Base-by-base conservation (phyloP, 2,113 vertebrate genomes). In the Gadus macrocephalus region DNA sequence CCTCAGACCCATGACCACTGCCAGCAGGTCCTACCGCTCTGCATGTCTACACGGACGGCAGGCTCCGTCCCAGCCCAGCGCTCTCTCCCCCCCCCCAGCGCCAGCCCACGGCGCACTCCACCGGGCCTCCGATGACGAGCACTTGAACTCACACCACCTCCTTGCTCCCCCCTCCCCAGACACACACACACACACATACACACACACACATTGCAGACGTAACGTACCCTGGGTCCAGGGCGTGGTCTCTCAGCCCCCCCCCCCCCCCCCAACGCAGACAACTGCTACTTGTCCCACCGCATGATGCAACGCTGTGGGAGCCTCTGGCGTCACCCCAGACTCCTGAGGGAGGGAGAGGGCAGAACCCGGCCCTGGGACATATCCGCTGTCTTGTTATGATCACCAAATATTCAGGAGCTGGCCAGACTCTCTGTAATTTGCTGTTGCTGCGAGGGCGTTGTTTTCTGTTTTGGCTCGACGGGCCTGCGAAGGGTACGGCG, bases 381-480 rank as follows among this genome's bases (percentile, higher is more conserved):
- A 86, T 89, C 84, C 78, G 78, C 82, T 85, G 82, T 81, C 85
- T 88, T 84, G 81, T 85, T 87, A 90, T 89, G 89, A 87, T 87
- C 78, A 85, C 87, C 82, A 85, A 81, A 86, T 85, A 83, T 87
- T 89, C 80, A 86, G 76, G 77, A 81, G 78, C 73, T 72, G 80
- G 76, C 72, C 82, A 83, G 81, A 85, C 67, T 42, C 59, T 42
- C 59, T 74, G 72, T 89, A 86, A 89, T 89, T 84, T 88, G 80
- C 79, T 3, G 28, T 88, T 87, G 86, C 76, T 85, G 80, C 25
- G 71, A 78, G 73, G 85, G 79, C 73, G 81, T 85, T 81, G 79
- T 81, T 89, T 83, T 86, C 84, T 88, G 5, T 87, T 87, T 88
- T 86, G 77, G 78, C 83, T 74, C 61, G 15, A 53, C 61, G 20